A percentile compares a stretch with the other conserved stretches of the same genome.
Evolutionary conservation across 1,140 invertebrate species (phyloP).

Genomic region (Subanguina moxae): DNA sequence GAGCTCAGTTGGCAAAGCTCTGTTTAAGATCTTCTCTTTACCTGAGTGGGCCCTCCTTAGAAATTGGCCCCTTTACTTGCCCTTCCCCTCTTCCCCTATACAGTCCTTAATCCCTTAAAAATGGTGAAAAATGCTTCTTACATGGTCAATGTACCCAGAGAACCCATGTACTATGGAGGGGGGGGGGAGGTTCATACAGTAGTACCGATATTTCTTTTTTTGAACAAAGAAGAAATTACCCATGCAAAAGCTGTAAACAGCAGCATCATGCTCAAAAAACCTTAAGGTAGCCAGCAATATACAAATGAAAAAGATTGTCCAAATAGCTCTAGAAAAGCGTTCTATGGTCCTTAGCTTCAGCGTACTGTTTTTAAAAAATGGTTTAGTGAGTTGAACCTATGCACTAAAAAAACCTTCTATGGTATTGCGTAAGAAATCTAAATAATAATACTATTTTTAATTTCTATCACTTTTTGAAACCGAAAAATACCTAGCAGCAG

Average conservation of each 20-base stretch:
- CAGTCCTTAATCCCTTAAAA: too few relatives aligned
- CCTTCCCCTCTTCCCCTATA: too few relatives aligned
- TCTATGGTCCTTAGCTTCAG: constrained; percentile 53
- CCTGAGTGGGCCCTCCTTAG: too few relatives aligned
- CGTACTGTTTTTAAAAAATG: constrained; percentile 7
- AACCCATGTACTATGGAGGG: too few relatives aligned
- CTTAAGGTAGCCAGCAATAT: constrained; percentile 47
- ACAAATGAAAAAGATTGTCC: constrained; percentile 54
- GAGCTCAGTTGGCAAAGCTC: too few relatives aligned
- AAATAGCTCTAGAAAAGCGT: constrained; percentile 58
- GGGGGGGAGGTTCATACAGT: too few relatives aligned
- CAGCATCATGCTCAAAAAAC: constrained; percentile 56
- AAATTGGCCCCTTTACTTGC: too few relatives aligned
- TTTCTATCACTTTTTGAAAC: constrained; percentile 1
- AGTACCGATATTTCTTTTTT: too few relatives aligned
- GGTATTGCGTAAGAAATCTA: constrained; percentile 57
- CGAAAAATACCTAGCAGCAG: constrained; percentile 44
- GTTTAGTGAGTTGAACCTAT: background rate
- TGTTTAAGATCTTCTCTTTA: too few relatives aligned
- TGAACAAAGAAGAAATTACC: constrained; percentile 29
- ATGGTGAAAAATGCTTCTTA: too few relatives aligned
- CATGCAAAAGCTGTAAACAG: constrained; percentile 55
- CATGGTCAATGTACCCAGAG: too few relatives aligned
- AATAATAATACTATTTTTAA: constrained; percentile 11
- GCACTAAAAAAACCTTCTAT: constrained; percentile 42